phyloP scores from a whole-genome alignment of 2,888 invertebrate species.

The Barypeithes pellucidus region DNA sequence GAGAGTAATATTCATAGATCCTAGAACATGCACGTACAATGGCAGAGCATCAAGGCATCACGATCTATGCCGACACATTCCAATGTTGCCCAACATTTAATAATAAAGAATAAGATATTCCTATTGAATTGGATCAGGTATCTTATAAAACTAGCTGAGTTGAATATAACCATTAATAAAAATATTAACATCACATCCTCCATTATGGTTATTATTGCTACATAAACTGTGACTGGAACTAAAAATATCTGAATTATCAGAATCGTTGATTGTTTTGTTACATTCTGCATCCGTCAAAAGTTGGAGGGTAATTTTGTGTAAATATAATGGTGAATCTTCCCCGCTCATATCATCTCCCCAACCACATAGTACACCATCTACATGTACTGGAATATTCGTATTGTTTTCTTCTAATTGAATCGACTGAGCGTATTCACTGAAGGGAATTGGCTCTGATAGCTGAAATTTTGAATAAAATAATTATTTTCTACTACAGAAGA shows the following conservation, averaged over 20 bases:
- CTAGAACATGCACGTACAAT: no score
- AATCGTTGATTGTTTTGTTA: not conserved
- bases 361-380: not conserved
- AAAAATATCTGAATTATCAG: not conserved
- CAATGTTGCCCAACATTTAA: no score
- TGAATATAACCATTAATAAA: no score
- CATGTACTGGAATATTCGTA: not conserved
- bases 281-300: constrained; percentile 13
- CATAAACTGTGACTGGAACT: constrained; percentile 4
- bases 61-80: no score
- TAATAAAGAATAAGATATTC: no score
- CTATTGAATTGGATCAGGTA: no score
- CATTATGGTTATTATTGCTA: constrained; percentile 18
- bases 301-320: constrained; percentile 23
- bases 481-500: not conserved
- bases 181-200: constrained; percentile 11
- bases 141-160: no score
- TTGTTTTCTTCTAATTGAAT: not conserved
- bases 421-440: not conserved
- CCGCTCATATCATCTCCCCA: not conserved
- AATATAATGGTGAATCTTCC: not conserved
- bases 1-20: no score
- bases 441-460: not conserved
- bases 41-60: no score
- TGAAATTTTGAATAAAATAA: not conserved